phyloP scores from a whole-genome alignment of 2,888 invertebrate species.

The Polydrusus pterygomalis region DNA sequence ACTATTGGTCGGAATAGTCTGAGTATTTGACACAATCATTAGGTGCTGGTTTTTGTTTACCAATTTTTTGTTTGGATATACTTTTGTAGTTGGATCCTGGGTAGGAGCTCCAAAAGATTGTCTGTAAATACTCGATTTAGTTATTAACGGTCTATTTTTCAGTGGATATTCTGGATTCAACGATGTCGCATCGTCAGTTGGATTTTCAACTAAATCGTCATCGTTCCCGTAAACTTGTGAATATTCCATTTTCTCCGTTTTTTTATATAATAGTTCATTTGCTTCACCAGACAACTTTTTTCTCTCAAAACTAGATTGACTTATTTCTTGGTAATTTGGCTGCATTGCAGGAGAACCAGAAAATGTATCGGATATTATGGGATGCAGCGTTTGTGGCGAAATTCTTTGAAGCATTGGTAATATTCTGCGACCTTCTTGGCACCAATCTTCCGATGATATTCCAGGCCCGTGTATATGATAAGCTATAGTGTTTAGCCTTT shows the following conservation, averaged over 20 bases:
- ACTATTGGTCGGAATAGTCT: slow-evolving; percentile 67
- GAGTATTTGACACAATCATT: slow-evolving; percentile 70
- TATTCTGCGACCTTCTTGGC: slow-evolving; percentile 88
- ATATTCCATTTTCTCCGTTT: slow-evolving; percentile 8
- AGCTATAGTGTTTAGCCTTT: slow-evolving; percentile 90
- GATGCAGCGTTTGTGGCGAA: slow-evolving; percentile 88
- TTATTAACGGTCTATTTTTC: slow-evolving; percentile 15
- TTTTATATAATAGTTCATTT: background rate
- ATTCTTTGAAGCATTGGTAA: slow-evolving; percentile 89
- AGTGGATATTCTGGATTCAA: background rate
- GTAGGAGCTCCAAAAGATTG: background rate
- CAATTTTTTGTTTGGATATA: slow-evolving; percentile 57
- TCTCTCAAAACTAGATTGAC: background rate
- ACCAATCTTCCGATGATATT: slow-evolving; percentile 84
- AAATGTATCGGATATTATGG: slow-evolving; percentile 84
- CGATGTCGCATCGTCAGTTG: background rate
- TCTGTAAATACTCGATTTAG: slow-evolving; percentile 6
- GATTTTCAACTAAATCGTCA: background rate
- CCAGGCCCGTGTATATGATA: slow-evolving; percentile 83
- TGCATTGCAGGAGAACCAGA: background rate
- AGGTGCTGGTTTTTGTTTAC: slow-evolving; percentile 67
- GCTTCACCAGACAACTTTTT: slow-evolving; percentile 10
- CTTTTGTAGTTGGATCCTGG: slow-evolving; percentile 4
- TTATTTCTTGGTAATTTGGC: slow-evolving; percentile 21
- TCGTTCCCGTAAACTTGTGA: background rate